Evolutionary conservation across 2,888 invertebrate species (phyloP), one percentile per base, ranked within the genome.

Genomic region (Drosophila paramelanica): DNA sequence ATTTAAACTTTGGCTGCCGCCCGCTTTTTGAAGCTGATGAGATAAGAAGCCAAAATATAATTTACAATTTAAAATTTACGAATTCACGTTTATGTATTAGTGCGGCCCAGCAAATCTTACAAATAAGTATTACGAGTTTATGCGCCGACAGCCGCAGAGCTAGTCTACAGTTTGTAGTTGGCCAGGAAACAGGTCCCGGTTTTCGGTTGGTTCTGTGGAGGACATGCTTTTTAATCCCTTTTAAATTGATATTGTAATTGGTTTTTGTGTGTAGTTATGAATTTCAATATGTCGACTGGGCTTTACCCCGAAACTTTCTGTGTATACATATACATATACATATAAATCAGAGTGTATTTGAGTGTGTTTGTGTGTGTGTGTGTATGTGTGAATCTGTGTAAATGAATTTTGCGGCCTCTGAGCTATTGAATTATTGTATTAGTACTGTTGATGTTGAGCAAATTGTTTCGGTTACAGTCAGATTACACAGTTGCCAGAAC

Each of bases 231-330:
- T 88, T 89, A 88, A 88, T 88, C 89, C 78, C 78, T 75, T 83
- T 88, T 79, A 88, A 89, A 88, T 88, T 89, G 88, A 76, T 89
- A 88, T 88, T 88, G 81, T 88, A 89, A 88, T 89, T 88, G 89
- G 78, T 77, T 88, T 89, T 72, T 75, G 72, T 68, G 65, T 71
- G 71, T 81, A 84, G 86, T 77, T 84, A 82, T 83, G 80, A 80
- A 83, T 82, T 78, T 78, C 84, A 82, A 87, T 87, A 84, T 87
- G 84, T 80, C 70, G 62, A 47, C 46, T 53, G 39, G 56, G 52
- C 53, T 27, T 67, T 60, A 31, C 38, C 41, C 49, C 27, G 8
- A 53, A 52, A 25, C 20, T 53, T 42, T 51, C 25, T 31, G 25
- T 17, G 25, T 7, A 11, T 25, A 4, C 17, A 31, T 8, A 52